Evolutionary conservation across 2,888 invertebrate species (phyloP), one percentile per base, ranked within the genome.

Genomic region (Chrysolina oricalcia): DNA sequence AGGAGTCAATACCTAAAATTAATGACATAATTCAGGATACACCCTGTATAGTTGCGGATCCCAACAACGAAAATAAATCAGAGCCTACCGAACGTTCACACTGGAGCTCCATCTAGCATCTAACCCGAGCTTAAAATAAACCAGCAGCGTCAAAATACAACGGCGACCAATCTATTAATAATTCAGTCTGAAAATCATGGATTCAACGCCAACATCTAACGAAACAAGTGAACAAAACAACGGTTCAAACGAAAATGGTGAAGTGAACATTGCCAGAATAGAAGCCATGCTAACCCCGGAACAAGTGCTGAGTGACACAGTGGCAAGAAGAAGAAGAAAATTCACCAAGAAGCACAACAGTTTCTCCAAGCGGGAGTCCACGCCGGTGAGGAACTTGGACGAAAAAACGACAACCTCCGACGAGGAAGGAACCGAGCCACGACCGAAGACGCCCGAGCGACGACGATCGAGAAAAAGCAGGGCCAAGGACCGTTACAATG

Each of bases 291-390:
- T 89, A 27, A 87, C 89, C 2, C 87, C 88, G 53, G 89, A 90
- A 82, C 90, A 90, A 84, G 89, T 89, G 77, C 89, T 91, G 78
- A 89, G 88, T 85, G 91, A 91, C 85, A 90, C 91, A 19, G 88
- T 92, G 70, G 88, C 90, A 53, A 90, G 92, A 72, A 92, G 92
- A 81, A 90, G 93, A 65, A 90, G 94, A 77, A 92, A 91, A 79
- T 87, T 92, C 56, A 91, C 92, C 0, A 92, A 91, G 83, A 92
- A 91, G 78, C 89, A 91, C 84, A 89, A 89, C 73, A 89, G 89
- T 35, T 86, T 91, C 27, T 90, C 90, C 35, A 90, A 90, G 70
- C 92, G 93, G 80, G 93, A 93, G 75, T 92, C 92, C 65, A 92
- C 93, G 10, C 93, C 94, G 46, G 90, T 91, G 17, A 90, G 92